Evolutionary conservation across 2,113 vertebrate species (phyloP).

Genomic region (Copsychus sechellarum): DNA sequence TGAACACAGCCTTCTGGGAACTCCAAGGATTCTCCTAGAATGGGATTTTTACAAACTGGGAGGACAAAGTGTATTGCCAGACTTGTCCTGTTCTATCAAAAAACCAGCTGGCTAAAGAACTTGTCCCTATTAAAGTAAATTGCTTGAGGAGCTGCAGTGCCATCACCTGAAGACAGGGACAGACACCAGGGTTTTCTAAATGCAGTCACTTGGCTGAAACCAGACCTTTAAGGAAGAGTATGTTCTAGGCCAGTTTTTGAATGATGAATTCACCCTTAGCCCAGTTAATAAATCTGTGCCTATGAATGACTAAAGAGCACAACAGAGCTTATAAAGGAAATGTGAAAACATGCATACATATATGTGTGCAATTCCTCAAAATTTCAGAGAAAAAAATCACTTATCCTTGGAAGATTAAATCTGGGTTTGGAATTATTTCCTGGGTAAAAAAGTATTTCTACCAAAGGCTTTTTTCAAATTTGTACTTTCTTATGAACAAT

Average conservation of each 20-base stretch:
- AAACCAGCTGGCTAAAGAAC: neutral
- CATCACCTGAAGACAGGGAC: neutral
- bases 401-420: neutral
- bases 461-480: neutral
- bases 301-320: neutral
- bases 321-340: neutral
- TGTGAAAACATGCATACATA: neutral
- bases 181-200: neutral
- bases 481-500: neutral
- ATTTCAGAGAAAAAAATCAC: neutral
- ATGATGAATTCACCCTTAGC: neutral
- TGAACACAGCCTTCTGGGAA: neutral
- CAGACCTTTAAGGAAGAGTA: neutral
- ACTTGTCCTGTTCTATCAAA: neutral
- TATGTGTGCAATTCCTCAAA: neutral
- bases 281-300: neutral
- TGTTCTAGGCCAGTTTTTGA: neutral
- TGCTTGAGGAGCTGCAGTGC: neutral
- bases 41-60: neutral
- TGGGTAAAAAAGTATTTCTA: neutral
- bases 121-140: neutral
- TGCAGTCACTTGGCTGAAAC: neutral
- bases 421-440: neutral
- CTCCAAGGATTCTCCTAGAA: neutral
- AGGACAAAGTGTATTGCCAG: neutral